These are phyloP conservation scores for Nesidiocoris tenuis DNA, from an alignment of 2,888 invertebrate genomes.

Conservation along the genomic window DNA sequence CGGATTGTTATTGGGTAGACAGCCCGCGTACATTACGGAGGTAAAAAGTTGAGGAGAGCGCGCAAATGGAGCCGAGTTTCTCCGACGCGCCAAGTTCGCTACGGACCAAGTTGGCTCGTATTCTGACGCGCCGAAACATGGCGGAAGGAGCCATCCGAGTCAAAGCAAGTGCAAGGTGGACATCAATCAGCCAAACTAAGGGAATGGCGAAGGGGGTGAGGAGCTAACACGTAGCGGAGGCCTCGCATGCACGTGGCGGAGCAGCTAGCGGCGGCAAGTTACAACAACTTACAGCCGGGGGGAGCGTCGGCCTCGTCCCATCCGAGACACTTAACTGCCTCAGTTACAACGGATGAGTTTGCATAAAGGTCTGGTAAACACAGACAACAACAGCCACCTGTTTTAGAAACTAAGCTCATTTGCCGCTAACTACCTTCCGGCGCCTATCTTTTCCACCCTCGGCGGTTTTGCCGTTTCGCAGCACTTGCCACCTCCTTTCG, in stretches of 20 bases:
- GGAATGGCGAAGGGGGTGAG: neutral
- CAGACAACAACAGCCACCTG: constrained; percentile 42
- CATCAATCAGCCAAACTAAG: neutral
- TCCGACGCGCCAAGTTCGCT: too few species aligned
- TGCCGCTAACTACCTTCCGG: constrained; percentile 38
- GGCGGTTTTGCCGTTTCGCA: constrained; percentile 14
- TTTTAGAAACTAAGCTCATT: constrained; percentile 43
- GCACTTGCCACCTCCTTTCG: neutral
- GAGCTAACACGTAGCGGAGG: neutral
- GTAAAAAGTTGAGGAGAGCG: too few species aligned
- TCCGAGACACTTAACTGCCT: constrained; percentile 17
- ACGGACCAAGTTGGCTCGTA: too few species aligned
- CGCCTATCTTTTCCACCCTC: constrained; percentile 30
- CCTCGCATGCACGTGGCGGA: neutral
- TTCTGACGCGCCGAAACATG: too few species aligned
- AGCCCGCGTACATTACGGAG: too few species aligned
- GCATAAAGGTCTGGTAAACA: constrained; percentile 40
- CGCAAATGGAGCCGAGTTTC: too few species aligned
- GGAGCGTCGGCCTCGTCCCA: constrained; percentile 16
- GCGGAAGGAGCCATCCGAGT: too few species aligned
- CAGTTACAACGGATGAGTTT: constrained; percentile 41
- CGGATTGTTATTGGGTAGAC: too few species aligned
- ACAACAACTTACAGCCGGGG: constrained; percentile 6
- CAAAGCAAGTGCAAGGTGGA: neutral
- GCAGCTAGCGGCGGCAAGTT: constrained; percentile 13